Percentiles rank a stretch among this genome's conserved stretches.
phyloP scores from a whole-genome alignment of 1,140 invertebrate species.

The Eubasilissa regina region DNA sequence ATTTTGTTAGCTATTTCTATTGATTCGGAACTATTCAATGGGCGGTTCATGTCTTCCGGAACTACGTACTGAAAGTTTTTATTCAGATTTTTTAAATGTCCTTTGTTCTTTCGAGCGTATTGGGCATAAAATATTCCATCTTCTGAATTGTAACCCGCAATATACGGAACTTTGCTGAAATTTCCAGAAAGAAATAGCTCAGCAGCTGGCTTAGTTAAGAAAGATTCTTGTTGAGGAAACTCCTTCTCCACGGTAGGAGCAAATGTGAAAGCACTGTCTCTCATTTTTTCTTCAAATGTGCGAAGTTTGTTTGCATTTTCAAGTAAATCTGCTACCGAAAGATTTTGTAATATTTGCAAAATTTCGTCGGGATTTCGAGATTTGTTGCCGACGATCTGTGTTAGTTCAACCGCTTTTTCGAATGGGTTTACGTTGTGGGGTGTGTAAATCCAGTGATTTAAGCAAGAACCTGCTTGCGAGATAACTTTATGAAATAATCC shows the following conservation, averaged over 20 bases:
- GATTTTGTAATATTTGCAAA: constrained; percentile 64
- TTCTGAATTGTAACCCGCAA: constrained; percentile 65
- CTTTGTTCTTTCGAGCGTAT: constrained; percentile 4
- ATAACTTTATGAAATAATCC: constrained; percentile 77
- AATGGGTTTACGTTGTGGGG: constrained; percentile 60
- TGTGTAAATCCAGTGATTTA: constrained; percentile 72
- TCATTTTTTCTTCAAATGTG: constrained; percentile 55
- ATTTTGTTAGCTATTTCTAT: constrained; percentile 64
- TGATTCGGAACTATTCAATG: constrained; percentile 63
- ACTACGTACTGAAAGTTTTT: constrained; percentile 67
- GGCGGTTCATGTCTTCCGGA: constrained; percentile 64
- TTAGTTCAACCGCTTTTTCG: constrained; percentile 65
- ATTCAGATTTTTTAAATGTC: constrained; percentile 55
- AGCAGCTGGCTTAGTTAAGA: constrained; percentile 63
- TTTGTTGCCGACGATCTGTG: constrained; percentile 64
- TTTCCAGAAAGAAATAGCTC: constrained; percentile 65
- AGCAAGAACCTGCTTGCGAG: constrained; percentile 78
- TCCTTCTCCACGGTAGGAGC: constrained; percentile 66
- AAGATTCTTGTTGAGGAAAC: constrained; percentile 65
- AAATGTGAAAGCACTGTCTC: constrained; percentile 61
- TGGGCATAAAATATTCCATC: constrained; percentile 59
- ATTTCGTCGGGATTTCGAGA: constrained; percentile 63
- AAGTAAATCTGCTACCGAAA: constrained; percentile 65
- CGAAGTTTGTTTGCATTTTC: constrained; percentile 61
- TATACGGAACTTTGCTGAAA: constrained; percentile 64